phyloP scores from a whole-genome alignment of 2,888 invertebrate genomes.

The Tridacna gigas region DNA sequence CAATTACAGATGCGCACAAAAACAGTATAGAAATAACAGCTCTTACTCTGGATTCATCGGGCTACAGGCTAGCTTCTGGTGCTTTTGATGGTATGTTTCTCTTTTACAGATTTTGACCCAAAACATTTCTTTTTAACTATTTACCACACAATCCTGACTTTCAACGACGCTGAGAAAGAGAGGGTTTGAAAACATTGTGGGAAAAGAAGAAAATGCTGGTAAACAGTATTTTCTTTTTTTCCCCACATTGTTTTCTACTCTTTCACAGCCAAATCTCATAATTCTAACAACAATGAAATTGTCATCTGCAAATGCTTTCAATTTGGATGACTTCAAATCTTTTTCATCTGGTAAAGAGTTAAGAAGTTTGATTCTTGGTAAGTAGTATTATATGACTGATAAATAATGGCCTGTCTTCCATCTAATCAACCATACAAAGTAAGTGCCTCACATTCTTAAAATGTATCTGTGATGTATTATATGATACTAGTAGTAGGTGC shows the following conservation, averaged over 20 bases:
- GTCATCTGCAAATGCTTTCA: too few species aligned
- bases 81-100: conserved; percentile 80
- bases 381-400: too few species aligned
- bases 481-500: too few species aligned
- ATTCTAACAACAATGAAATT: too few species aligned
- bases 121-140: not conserved
- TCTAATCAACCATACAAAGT: too few species aligned
- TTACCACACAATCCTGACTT: not conserved
- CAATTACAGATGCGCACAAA: conserved; percentile 82
- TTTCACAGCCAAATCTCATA: not conserved
- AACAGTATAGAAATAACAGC: conserved; percentile 81
- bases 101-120: not conserved
- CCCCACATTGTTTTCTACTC: not conserved
- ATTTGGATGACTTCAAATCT: too few species aligned
- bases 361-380: too few species aligned
- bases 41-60: conserved; percentile 81
- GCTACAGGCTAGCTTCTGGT: conserved; percentile 83
- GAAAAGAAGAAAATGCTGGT: not conserved
- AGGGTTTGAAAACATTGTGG: not conserved
- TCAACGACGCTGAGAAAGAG: not conserved
- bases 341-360: too few species aligned
- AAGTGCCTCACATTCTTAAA: too few species aligned
- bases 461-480: too few species aligned
- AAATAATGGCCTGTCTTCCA: too few species aligned
- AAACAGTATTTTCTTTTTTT: not conserved